Evolutionary conservation across 1,140 invertebrate genomes (phyloP).

Genomic region (Sitophilus oryzae): DNA sequence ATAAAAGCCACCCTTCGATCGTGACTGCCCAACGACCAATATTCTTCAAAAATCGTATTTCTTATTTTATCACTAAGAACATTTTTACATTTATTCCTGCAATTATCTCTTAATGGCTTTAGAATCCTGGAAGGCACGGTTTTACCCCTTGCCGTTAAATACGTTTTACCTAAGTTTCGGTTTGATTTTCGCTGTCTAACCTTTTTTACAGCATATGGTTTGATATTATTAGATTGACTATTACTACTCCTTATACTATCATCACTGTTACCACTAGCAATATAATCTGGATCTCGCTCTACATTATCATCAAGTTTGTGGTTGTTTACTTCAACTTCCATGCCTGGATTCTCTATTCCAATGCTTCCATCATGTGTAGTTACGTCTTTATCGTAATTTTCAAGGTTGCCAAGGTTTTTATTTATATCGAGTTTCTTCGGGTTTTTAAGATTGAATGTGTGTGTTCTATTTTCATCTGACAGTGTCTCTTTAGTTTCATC

Average conservation of each 20-base stretch:
- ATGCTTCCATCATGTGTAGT: too few relatives aligned
- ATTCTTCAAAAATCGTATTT: not conserved
- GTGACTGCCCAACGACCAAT: not conserved
- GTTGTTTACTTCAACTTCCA: not conserved
- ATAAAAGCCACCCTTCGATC: not conserved
- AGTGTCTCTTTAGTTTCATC: too few relatives aligned
- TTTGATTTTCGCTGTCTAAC: too few relatives aligned
- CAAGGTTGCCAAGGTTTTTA: too few relatives aligned
- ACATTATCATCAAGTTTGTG: not conserved
- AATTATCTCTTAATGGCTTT: too few relatives aligned
- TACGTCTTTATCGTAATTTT: too few relatives aligned
- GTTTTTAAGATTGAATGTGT: not conserved
- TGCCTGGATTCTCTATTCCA: not conserved
- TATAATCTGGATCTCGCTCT: not conserved
- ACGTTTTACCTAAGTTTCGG: too few relatives aligned
- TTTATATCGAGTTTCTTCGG: not conserved
- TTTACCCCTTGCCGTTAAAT: too few relatives aligned
- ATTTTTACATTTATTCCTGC: not conserved
- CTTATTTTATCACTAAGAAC: not conserved
- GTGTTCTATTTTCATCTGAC: not conserved
- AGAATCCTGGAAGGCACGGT: too few relatives aligned
- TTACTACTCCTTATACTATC: not conserved
- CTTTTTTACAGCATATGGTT: too few relatives aligned
- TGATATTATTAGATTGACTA: not conserved
- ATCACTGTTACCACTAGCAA: not conserved